phyloP scores from a whole-genome alignment of 2,797 vertebrate genomes.

The Macroramphosus scolopax region DNA sequence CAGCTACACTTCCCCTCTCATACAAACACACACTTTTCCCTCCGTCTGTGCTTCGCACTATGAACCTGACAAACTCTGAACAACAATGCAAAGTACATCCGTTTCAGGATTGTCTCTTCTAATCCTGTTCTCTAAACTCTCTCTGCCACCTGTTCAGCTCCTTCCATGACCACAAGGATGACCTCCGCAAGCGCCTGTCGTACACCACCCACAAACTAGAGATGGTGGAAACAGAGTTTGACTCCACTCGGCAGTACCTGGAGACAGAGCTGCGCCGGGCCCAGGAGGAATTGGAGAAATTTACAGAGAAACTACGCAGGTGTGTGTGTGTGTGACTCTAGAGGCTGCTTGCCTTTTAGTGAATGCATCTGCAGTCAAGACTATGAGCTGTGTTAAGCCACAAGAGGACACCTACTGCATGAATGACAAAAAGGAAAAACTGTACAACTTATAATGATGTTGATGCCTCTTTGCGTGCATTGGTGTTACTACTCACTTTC shows the following conservation, averaged over 20 bases:
- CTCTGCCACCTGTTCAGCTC: slow-evolving; percentile 75
- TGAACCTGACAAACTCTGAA: slow-evolving; percentile 23
- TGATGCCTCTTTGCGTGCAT: too few relatives aligned
- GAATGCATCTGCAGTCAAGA: too few relatives aligned
- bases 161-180: slow-evolving; percentile 94
- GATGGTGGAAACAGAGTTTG: slow-evolving; percentile 93
- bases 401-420: too few relatives aligned
- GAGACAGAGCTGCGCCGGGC: slow-evolving; percentile 92
- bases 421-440: too few relatives aligned
- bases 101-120: slow-evolving; percentile 4
- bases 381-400: too few relatives aligned
- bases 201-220: slow-evolving; percentile 94
- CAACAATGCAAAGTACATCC: slow-evolving; percentile 5
- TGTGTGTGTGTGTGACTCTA: slow-evolving; percentile 68
- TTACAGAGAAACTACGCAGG: slow-evolving; percentile 94
- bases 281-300: slow-evolving; percentile 95
- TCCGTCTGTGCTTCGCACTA: neutral
- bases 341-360: too few relatives aligned
- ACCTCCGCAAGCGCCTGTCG: slow-evolving; percentile 91
- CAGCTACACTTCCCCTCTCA: slow-evolving; percentile 30
- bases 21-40: slow-evolving; percentile 20
- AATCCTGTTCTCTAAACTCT: slow-evolving; percentile 21
- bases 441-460: too few relatives aligned
- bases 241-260: slow-evolving; percentile 92
- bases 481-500: too few relatives aligned